phyloP scores from a whole-genome alignment of 1,140 invertebrate genomes.

The Dinoponera quadriceps region DNA sequence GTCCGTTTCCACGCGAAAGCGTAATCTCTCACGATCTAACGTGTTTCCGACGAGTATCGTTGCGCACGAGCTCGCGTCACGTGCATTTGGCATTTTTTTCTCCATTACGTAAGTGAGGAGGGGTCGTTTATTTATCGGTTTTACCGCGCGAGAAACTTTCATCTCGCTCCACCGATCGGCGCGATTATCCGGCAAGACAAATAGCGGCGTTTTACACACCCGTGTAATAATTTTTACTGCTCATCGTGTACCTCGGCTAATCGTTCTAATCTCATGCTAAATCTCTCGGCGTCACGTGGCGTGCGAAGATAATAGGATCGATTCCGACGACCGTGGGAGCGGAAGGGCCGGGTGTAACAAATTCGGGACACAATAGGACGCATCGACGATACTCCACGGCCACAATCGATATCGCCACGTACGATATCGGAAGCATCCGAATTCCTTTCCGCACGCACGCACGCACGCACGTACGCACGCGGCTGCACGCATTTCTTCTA shows the following conservation, averaged over 20 bases:
- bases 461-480: background rate
- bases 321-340: conserved; percentile 4
- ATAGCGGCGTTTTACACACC: conserved; percentile 7
- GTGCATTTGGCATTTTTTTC: no score
- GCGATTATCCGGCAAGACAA: conserved; percentile 13
- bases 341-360: conserved; percentile 36
- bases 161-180: background rate
- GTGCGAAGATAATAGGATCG: conserved; percentile 36
- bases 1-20: no score
- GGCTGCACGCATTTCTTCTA: conserved; percentile 3
- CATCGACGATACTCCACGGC: conserved; percentile 40
- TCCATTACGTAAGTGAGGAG: background rate
- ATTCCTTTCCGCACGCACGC: conserved; percentile 26
- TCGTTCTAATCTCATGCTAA: conserved; percentile 41
- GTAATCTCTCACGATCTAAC: no score
- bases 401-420: conserved; percentile 7
- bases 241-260: background rate
- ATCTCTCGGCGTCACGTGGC: background rate
- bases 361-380: conserved; percentile 52
- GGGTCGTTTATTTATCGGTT: background rate
- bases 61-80: no score
- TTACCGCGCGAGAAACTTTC: background rate
- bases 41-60: no score
- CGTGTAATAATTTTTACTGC: background rate
- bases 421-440: conserved; percentile 7